These are phyloP conservation scores for Eucidaris tribuloides DNA, from an alignment of 35 echinoderm and acorn worm genomes.

Conservation along the genomic window DNA sequence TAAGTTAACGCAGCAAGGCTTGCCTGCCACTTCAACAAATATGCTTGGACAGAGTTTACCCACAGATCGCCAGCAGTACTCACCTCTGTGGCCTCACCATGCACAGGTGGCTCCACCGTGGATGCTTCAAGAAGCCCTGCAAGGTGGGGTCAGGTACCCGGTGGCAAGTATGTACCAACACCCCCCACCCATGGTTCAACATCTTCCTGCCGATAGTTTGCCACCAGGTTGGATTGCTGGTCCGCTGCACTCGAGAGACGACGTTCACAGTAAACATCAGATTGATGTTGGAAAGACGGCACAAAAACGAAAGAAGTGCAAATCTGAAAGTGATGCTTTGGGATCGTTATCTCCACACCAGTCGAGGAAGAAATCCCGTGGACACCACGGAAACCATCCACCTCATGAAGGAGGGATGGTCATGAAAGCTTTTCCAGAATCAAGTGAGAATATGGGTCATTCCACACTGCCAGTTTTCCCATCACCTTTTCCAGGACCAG, in stretches of 20 bases:
- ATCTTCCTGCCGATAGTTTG: not conserved
- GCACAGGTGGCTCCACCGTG: not conserved
- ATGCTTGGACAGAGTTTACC: slow-evolving; percentile 26
- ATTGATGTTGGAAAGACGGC: not conserved
- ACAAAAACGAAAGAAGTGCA: slow-evolving; percentile 57
- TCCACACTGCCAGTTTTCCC: slow-evolving; percentile 35
- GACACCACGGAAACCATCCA: slow-evolving; percentile 43
- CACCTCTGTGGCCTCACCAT: not conserved
- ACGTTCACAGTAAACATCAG: not conserved
- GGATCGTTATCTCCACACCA: not conserved
- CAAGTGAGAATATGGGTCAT: not conserved
- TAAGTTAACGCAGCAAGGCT: not conserved
- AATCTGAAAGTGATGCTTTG: slow-evolving; percentile 61
- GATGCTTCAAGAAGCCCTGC: slow-evolving; percentile 11
- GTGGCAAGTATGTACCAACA: slow-evolving; percentile 6
- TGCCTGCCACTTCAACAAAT: slow-evolving; percentile 6
- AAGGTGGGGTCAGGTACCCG: not conserved
- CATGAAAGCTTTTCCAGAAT: not conserved
- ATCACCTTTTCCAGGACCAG: slow-evolving; percentile 4
- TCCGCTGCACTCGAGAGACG: not conserved
- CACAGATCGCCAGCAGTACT: slow-evolving; percentile 25
- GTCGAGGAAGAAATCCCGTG: slow-evolving; percentile 44
- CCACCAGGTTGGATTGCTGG: too few species aligned
- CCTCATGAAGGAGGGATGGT: not conserved
- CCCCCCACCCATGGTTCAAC: slow-evolving; percentile 6